These are phyloP conservation scores for Chlamydotis undulata DNA, from an alignment of 2,113 vertebrate species.

Conservation along the genomic window DNA sequence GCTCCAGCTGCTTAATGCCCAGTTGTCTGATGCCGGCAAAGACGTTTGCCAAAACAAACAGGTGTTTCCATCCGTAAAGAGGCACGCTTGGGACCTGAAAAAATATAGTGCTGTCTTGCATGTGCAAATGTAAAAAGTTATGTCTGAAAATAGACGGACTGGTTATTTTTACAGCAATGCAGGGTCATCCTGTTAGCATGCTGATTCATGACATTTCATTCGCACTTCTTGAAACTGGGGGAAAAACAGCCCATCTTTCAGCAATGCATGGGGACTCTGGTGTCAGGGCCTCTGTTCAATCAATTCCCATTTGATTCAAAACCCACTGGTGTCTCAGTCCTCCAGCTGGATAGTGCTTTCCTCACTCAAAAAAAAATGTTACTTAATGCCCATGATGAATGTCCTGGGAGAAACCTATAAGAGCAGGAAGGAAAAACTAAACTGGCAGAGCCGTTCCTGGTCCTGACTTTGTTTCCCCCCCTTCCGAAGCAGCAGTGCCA, in stretches of 20 bases:
- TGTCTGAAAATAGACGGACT: conserved; percentile 41
- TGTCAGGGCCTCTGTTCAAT: neutral
- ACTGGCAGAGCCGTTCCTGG: neutral
- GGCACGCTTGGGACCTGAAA: neutral
- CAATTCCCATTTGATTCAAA: neutral
- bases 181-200: neutral
- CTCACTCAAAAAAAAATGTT: neutral
- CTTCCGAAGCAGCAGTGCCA: neutral
- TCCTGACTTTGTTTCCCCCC: neutral
- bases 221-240: neutral
- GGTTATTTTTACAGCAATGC: conserved; percentile 19
- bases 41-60: conserved; percentile 45
- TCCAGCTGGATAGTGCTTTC: neutral
- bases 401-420: neutral
- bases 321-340: neutral
- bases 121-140: conserved; percentile 20
- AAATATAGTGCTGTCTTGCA: neutral
- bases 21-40: conserved; percentile 28
- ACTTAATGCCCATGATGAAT: neutral
- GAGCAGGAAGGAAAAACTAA: neutral
- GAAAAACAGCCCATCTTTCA: neutral
- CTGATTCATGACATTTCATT: neutral
- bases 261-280: neutral
- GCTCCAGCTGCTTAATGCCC: conserved; percentile 15
- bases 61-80: conserved; percentile 20